Conservation (phyloP, 2,113 vertebrate species). For the Actenoides hombroni region DNA sequence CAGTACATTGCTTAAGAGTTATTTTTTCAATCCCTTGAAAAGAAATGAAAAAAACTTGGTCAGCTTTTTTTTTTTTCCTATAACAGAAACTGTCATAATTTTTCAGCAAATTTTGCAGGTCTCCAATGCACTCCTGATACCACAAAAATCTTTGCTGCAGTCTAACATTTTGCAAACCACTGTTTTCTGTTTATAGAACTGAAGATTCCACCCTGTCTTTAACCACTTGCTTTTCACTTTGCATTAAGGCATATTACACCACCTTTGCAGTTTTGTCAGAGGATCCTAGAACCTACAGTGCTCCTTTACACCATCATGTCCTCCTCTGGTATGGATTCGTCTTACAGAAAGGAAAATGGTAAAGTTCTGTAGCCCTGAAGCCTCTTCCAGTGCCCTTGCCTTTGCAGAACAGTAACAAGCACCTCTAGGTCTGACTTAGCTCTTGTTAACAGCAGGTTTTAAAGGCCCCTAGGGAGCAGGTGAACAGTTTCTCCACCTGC, state of each 20-base stretch:
- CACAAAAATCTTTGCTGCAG: background rate
- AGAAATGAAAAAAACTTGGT: background rate
- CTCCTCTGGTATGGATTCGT: accelerated
- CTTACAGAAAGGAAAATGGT: background rate
- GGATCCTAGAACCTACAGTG: background rate
- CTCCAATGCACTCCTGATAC: background rate
- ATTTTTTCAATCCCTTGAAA: background rate
- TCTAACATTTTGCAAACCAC: background rate
- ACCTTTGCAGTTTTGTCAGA: background rate
- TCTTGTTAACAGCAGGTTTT: background rate
- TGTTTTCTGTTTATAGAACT: background rate
- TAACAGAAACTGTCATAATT: background rate
- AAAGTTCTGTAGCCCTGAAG: background rate
- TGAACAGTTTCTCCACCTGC: background rate
- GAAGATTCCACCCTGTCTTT: background rate
- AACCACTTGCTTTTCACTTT: background rate
- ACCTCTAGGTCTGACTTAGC: background rate
- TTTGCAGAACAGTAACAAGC: background rate
- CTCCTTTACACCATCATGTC: background rate
- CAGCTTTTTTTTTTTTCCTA: background rate
- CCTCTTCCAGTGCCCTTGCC: background rate
- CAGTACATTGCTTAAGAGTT: background rate
- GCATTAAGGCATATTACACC: background rate
- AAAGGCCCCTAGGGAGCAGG: background rate
- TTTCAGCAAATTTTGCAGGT: background rate